Base-by-base conservation (phyloP, 2,888 invertebrate genomes). In the Ctena decussata region DNA sequence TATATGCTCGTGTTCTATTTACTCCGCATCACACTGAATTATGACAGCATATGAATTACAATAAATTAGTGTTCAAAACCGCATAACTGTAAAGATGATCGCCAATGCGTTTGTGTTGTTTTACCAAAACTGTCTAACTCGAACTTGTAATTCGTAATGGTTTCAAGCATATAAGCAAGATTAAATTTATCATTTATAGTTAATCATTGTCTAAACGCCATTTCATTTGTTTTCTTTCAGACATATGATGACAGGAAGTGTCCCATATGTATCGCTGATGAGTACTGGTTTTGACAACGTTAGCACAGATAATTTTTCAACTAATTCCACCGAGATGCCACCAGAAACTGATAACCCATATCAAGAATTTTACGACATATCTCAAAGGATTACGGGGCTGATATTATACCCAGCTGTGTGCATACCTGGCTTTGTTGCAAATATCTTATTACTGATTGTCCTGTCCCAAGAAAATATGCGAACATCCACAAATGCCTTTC, bases 401-500 rank as follows among this genome's bases (percentile, higher is more conserved):
- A 91, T 94, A 21, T 89, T 93, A 41, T 94, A 94, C 75, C 95
- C 95, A 0, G 90, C 94, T 6, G 88, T 94, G 24, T 95, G 94
- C 76, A 81, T 93, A 15, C 87, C 91, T 0, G 95, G 95, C 0
- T 86, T 95, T 27, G 80, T 91, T 0, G 94, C 94, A 0, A 95
- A 94, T 77, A 84, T 92, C 8, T 85, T 95, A 21, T 91, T 94
- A 0, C 77, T 94, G 32, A 86, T 94, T 2, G 94, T 95, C 0
- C 84, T 95, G 21, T 84, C 86, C 0, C 92, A 93, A 80, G 91
- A 91, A 37, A 90, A 93, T 32, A 93, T 94, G 93, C 80, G 86
- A 32, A 93, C 94, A 0, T 95, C 95, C 0, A 95, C 95, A 0
- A 94, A 94, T 77, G 91, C 94, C 30, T 95, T 93, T 81, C 91